Evolutionary conservation across 2,888 invertebrate genomes (phyloP), one percentile per base, ranked within the genome.

Genomic region (Acronicta leporina): DNA sequence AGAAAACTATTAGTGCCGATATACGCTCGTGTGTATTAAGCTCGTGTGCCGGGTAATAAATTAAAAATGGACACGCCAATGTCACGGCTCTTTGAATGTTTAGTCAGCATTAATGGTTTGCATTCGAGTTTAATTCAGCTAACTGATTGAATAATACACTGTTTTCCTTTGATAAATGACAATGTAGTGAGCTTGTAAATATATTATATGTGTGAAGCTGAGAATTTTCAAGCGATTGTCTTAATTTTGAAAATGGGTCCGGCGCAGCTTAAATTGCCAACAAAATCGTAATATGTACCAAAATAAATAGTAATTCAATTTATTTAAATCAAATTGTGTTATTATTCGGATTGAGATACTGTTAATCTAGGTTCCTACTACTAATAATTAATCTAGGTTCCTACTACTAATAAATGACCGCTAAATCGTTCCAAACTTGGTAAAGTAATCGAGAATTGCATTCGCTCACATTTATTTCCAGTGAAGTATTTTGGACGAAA

Each of bases 1-100:
- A 83, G 83, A 81, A 88, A 87, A 84, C 86, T 85, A 83, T 87
- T 83, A 81, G 70, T 73, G 59, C 61, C 48, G 64, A 74, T 60
- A 67, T 57, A 58, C 71, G 78, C 71, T 81, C 74, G 79, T n/a
- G n/a, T n/a, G n/a, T n/a, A n/a, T n/a, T n/a, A n/a, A n/a, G 78
- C 71, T 81, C 74, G 79, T 75, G 73, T 75, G 71, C 73, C 61
- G 77, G 53, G 73, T 75, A 71, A 80, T 84, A 84, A 84, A 85
- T 85, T 75, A 79, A 85, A 85, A 83, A 79, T 76, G 65, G 75
- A 79, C 75, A 70, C 67, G 78, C 79, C 85, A 82, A 85, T 85
- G 81, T 80, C 78, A 79, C 78, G 83, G 71, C 52, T 73, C 55
- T 74, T 79, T 75, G 60, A 71, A 74, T 77, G 80, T 75, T 75